These are phyloP conservation scores for Lycodopsis pacificus DNA, from an alignment of 2,797 vertebrate species.

Conservation along the genomic window DNA sequence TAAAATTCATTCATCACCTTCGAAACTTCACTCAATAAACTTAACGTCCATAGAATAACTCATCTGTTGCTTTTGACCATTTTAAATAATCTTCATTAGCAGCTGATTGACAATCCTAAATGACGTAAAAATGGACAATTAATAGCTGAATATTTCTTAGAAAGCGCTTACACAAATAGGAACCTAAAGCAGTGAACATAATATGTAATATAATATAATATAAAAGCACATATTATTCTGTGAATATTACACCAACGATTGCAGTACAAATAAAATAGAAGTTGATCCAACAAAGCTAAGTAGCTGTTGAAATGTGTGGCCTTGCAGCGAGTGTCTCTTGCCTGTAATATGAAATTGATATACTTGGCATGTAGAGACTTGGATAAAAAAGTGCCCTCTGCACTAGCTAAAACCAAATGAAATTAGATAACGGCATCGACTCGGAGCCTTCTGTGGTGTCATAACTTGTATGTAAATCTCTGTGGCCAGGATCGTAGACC, in stretches of 20 bases:
- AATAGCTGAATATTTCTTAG: not conserved
- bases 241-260: not conserved
- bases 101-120: not conserved
- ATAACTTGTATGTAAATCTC: constrained; percentile 84
- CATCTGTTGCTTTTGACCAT: not conserved
- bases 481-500: constrained; percentile 70
- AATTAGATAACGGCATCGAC: constrained; percentile 72
- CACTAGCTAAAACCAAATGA: constrained; percentile 73
- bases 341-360: constrained; percentile 74
- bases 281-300: constrained; percentile 49
- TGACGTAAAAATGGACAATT: not conserved
- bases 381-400: constrained; percentile 63
- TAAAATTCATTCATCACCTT: not conserved
- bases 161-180: not conserved
- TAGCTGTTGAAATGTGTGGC: constrained; percentile 47
- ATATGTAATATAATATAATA: not conserved
- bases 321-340: constrained; percentile 51
- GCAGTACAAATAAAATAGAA: constrained; percentile 7
- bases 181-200: not conserved
- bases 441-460: constrained; percentile 70
- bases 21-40: not conserved
- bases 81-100: not conserved
- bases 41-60: not conserved
- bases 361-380: constrained; percentile 59
- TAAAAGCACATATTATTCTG: not conserved